phyloP scores from a whole-genome alignment of 2,888 invertebrate species.

The Penaeus monodon region DNA sequence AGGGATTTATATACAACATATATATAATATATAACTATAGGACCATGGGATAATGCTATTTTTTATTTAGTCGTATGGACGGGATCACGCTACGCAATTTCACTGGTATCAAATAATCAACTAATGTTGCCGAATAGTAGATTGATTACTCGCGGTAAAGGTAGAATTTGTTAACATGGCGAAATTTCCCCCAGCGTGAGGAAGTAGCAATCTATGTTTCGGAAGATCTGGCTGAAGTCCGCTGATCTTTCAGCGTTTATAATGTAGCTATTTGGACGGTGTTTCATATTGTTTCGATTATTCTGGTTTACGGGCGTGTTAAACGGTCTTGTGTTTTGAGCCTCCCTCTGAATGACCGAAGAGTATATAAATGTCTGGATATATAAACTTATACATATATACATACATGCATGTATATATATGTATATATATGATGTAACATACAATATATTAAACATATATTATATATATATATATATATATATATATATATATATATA shows the following conservation, averaged over 20 bases:
- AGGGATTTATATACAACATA: too few relatives aligned
- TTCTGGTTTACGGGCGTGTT: conserved; percentile 50
- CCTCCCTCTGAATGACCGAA: background rate
- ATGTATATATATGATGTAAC: background rate
- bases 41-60: too few relatives aligned
- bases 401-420: conserved; percentile 10
- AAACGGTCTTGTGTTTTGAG: background rate
- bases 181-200: conserved; percentile 19
- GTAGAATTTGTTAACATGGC: too few relatives aligned
- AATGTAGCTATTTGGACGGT: conserved; percentile 44
- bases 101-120: too few relatives aligned
- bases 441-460: background rate
- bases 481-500: too few relatives aligned
- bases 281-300: conserved; percentile 30
- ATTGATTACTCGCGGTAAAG: too few relatives aligned
- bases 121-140: too few relatives aligned
- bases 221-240: conserved; percentile 13
- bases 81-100: too few relatives aligned
- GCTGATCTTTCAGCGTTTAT: conserved; percentile 17
- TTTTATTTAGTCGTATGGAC: too few relatives aligned
- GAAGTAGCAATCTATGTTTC: conserved; percentile 25
- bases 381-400: conserved; percentile 8
- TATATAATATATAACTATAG: too few relatives aligned
- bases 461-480: background rate
- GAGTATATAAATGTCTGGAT: background rate